Conservation (phyloP, 2,888 invertebrate genomes). For the Eristalis tenax region DNA sequence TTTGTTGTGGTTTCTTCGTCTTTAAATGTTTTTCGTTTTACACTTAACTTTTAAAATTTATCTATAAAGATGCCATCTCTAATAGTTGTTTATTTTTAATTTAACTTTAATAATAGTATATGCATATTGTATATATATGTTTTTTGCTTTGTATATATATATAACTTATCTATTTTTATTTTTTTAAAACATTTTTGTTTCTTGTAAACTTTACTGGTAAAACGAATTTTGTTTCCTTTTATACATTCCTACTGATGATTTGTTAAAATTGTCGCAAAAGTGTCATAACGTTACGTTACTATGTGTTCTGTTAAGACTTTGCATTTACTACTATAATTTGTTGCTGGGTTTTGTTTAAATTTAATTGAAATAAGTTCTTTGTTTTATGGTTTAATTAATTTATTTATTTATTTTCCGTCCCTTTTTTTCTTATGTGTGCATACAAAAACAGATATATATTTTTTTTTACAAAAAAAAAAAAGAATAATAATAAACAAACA, state of each 20-base stretch:
- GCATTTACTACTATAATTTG: slow-evolving; percentile 19
- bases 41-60: slow-evolving; percentile 67
- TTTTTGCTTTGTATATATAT: slow-evolving; percentile 57
- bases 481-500: slow-evolving; percentile 6
- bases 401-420: slow-evolving; percentile 57
- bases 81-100: slow-evolving; percentile 62
- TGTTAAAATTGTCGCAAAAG: slow-evolving; percentile 40
- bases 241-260: slow-evolving; percentile 60
- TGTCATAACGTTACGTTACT: slow-evolving; percentile 4
- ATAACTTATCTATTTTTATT: slow-evolving; percentile 14
- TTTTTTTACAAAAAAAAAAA: slow-evolving; percentile 38
- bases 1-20: slow-evolving; percentile 1
- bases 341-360: slow-evolving; percentile 22
- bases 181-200: slow-evolving; percentile 48
- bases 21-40: slow-evolving; percentile 39
- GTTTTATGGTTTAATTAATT: slow-evolving; percentile 4
- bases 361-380: slow-evolving; percentile 59
- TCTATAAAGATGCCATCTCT: slow-evolving; percentile 68
- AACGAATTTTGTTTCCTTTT: slow-evolving; percentile 39
- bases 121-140: slow-evolving; percentile 59
- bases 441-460: slow-evolving; percentile 15
- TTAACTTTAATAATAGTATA: slow-evolving; percentile 68
- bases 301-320: slow-evolving; percentile 34
- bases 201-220: slow-evolving; percentile 56
- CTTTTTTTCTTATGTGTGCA: slow-evolving; percentile 45